These are phyloP conservation scores for Erebia aethiops DNA, from an alignment of 2,888 invertebrate species.

Conservation along the genomic window DNA sequence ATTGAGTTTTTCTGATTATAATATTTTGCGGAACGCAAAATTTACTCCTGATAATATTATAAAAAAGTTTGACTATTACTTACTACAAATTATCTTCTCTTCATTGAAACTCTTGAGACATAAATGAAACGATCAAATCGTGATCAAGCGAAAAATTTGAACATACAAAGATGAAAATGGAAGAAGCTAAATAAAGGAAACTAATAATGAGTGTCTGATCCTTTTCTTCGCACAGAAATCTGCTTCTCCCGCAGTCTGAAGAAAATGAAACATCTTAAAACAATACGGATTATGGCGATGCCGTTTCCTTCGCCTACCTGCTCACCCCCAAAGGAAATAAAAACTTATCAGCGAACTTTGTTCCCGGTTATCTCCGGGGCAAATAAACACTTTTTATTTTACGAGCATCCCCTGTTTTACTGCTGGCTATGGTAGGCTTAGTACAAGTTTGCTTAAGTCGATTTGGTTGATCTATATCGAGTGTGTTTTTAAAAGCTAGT, in stretches of 20 bases:
- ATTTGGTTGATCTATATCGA: too few relatives aligned
- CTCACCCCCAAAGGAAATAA: conserved; percentile 60
- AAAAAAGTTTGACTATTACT: too few relatives aligned
- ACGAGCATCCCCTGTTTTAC: conserved; percentile 71
- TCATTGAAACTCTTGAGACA: background rate
- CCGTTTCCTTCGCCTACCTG: conserved; percentile 35
- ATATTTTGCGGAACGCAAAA: too few relatives aligned
- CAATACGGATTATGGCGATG: conserved; percentile 36
- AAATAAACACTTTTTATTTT: conserved; percentile 81
- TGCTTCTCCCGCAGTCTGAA: background rate
- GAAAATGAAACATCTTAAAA: conserved; percentile 36
- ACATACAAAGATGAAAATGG: background rate
- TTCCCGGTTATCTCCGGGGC: conserved; percentile 72
- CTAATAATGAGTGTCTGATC: conserved; percentile 8
- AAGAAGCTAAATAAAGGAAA: conserved; percentile 2
- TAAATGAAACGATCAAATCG: conserved; percentile 33
- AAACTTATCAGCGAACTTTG: conserved; percentile 80
- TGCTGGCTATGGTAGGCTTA: conserved; percentile 42
- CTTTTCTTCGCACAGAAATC: conserved; percentile 2
- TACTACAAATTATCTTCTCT: too few relatives aligned
- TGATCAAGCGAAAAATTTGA: conserved; percentile 27
- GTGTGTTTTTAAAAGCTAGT: too few relatives aligned
- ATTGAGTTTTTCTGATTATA: too few relatives aligned
- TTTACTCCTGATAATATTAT: too few relatives aligned
- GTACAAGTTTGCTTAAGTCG: too few relatives aligned